Evolutionary conservation across 2,113 vertebrate genomes (phyloP).

Genomic region (Probosciger aterrimus): DNA sequence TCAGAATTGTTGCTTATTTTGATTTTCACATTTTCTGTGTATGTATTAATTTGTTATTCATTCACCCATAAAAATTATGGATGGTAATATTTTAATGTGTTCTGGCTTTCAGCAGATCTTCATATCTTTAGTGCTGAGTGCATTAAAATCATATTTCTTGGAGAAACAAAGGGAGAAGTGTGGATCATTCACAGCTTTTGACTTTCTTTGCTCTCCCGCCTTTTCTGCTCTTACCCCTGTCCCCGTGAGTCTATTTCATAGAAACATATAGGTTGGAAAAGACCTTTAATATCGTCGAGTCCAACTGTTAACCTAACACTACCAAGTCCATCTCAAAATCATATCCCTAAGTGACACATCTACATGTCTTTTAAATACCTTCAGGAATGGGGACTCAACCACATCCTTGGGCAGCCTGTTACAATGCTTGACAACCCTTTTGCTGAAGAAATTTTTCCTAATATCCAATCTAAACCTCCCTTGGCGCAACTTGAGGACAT

Average conservation of each 20-base stretch:
- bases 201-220: neutral
- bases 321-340: neutral
- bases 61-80: neutral
- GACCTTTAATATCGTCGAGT: neutral
- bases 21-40: neutral
- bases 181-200: neutral
- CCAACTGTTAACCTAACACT: neutral
- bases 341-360: neutral
- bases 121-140: neutral
- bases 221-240: neutral
- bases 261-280: neutral
- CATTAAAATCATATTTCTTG: neutral
- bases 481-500: neutral
- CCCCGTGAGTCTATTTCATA: neutral
- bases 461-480: neutral
- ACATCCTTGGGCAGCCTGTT: neutral
- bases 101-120: neutral
- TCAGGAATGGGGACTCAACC: neutral
- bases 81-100: neutral
- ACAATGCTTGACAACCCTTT: neutral
- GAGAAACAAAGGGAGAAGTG: neutral
- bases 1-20: neutral
- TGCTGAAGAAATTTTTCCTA: neutral
- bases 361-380: neutral
- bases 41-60: neutral